These are phyloP conservation scores for Thaleichthys pacificus DNA, from an alignment of 2,797 vertebrate species.

Conservation along the genomic window DNA sequence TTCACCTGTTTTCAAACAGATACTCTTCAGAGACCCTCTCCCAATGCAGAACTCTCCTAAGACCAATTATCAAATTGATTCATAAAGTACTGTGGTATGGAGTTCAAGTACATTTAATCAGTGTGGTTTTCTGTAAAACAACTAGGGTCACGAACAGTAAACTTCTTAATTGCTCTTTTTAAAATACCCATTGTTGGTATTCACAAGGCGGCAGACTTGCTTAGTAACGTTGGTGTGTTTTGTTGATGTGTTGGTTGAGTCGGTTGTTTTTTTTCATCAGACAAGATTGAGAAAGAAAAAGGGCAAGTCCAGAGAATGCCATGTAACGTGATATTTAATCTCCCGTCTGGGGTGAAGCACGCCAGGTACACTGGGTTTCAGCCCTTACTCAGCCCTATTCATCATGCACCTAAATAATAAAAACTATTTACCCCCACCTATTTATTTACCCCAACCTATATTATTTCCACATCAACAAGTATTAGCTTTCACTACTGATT, in stretches of 20 bases:
- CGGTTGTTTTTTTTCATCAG: too few species aligned
- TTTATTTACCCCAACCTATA: too few species aligned
- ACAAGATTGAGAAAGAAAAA: too few species aligned
- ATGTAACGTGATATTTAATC: neutral
- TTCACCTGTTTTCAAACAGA: constrained; percentile 4
- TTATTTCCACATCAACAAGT: constrained; percentile 17
- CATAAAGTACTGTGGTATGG: constrained; percentile 21
- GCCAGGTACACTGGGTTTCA: too few species aligned
- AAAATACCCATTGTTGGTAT: neutral
- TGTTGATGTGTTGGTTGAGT: too few species aligned
- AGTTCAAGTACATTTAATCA: constrained; percentile 18
- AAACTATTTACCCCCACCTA: neutral
- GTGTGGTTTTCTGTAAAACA: constrained; percentile 17
- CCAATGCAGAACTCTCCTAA: constrained; percentile 7
- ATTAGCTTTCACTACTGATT: constrained; percentile 14
- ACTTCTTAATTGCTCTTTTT: too few species aligned
- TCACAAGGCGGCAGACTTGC: neutral
- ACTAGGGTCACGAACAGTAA: constrained; percentile 14
- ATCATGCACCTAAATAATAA: neutral
- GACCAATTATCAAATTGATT: constrained; percentile 47
- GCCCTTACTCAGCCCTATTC: too few species aligned
- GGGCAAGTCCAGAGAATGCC: neutral
- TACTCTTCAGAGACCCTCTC: neutral
- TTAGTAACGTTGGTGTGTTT: too few species aligned
- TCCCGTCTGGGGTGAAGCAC: neutral